These are phyloP conservation scores for Dipodomys merriami DNA, from an alignment of 2,113 vertebrate genomes.

Conservation along the genomic window DNA sequence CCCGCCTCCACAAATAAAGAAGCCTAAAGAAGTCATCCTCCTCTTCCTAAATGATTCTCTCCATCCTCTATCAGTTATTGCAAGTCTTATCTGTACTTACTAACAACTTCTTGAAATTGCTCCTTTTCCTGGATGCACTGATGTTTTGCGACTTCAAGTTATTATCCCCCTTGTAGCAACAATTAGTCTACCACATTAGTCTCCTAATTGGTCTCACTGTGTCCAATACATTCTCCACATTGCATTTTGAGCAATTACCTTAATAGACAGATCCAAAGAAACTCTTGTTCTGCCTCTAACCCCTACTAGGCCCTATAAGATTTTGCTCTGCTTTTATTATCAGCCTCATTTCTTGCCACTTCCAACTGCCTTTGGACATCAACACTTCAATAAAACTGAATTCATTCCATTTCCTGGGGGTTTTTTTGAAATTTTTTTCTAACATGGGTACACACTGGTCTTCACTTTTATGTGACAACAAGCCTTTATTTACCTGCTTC, in stretches of 20 bases:
- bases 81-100: too few relatives aligned
- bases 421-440: background rate
- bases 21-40: background rate
- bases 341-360: background rate
- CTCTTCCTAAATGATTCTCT: background rate
- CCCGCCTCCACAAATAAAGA: background rate
- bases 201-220: background rate
- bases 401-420: background rate
- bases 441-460: accelerated
- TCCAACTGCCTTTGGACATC: background rate
- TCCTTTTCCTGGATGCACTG: background rate
- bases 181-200: background rate
- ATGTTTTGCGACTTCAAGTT: background rate
- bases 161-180: background rate
- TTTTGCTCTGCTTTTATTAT: background rate
- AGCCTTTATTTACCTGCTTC: background rate
- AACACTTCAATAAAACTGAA: background rate
- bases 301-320: background rate
- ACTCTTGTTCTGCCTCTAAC: background rate
- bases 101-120: background rate
- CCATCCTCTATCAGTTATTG: background rate
- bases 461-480: background rate
- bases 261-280: background rate
- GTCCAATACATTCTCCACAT: background rate
- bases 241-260: background rate